Conservation (phyloP, 2,888 invertebrate genomes). For the Leptinotarsa rubiginosa region DNA sequence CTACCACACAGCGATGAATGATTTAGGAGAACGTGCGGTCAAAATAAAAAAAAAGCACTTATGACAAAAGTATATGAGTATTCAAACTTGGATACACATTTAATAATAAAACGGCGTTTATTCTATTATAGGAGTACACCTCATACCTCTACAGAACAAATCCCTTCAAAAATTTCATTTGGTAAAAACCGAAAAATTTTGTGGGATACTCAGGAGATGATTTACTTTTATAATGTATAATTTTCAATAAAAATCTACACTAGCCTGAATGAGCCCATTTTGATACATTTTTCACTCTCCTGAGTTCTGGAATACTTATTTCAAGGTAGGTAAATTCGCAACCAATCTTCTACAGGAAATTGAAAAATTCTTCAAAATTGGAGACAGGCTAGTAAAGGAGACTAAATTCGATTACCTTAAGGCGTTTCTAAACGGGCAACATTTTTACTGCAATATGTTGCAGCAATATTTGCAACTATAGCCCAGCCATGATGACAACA, state of each 20-base stretch:
- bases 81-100: neutral
- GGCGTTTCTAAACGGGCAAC: neutral
- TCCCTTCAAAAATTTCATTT: neutral
- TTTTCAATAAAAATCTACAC: no score
- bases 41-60: constrained; percentile 3
- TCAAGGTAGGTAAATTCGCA: no score
- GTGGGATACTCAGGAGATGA: no score
- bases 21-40: neutral
- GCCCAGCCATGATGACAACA: neutral
- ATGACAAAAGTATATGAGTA: neutral
- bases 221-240: no score
- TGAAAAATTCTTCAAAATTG: no score
- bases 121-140: constrained; percentile 18
- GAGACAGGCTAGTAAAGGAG: no score
- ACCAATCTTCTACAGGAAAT: no score
- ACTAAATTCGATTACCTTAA: neutral
- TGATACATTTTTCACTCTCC: no score
- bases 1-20: neutral
- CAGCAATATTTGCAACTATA: constrained; percentile 5
- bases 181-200: no score
- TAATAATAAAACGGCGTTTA: neutral
- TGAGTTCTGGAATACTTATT: no score
- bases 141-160: constrained; percentile 16
- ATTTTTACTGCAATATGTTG: constrained; percentile 5
- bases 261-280: no score